These are phyloP conservation scores for Lates calcarifer DNA, from an alignment of 2,113 vertebrate genomes.

Conservation along the genomic window DNA sequence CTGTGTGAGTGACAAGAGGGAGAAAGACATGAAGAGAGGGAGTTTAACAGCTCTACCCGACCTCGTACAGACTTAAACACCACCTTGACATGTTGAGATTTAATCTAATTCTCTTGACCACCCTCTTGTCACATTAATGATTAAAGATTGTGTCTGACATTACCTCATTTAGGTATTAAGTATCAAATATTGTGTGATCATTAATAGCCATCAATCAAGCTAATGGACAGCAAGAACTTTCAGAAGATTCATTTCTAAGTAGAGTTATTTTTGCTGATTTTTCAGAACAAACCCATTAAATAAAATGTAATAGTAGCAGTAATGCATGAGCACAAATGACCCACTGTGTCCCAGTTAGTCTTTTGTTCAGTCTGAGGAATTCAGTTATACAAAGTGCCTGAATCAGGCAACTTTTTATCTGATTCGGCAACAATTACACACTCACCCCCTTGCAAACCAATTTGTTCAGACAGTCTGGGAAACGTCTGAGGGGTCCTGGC, in stretches of 20 bases:
- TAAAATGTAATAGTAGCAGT: neutral
- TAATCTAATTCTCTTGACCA: conserved; percentile 5
- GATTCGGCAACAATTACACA: conserved; percentile 47
- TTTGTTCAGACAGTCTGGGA: conserved; percentile 42
- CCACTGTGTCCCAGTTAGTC: neutral
- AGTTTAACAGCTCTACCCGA: conserved; percentile 9
- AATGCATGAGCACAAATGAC: neutral
- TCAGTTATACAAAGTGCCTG: conserved; percentile 3
- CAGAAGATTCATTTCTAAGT: neutral
- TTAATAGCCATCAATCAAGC: neutral
- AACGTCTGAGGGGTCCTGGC: conserved; percentile 31
- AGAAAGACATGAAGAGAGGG: neutral
- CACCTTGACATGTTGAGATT: conserved; percentile 19
- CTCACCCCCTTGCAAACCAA: conserved; percentile 12
- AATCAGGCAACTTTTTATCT: conserved; percentile 34
- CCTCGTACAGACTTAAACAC: neutral
- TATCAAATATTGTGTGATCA: neutral
- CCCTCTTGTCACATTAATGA: neutral
- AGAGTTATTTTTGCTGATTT: neutral
- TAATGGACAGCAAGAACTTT: neutral
- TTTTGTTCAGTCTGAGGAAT: conserved; percentile 20
- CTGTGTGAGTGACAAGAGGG: conserved; percentile 26
- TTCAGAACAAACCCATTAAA: neutral
- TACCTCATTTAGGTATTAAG: neutral
- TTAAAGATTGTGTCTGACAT: neutral